Evolutionary conservation across 2,113 vertebrate species (phyloP).

Genomic region (human): GRCh38 chr2:174705001-174705500

Average conservation of each 20-base stretch:
- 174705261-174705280: background rate
- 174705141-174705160: background rate
- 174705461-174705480: background rate
- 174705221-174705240: background rate
- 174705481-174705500: background rate
- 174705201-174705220: background rate
- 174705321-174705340: background rate
- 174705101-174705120: background rate
- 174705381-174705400: background rate
- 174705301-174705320: background rate
- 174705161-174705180: background rate
- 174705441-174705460: background rate
- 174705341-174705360: background rate
- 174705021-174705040: background rate
- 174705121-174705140: background rate
- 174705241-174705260: background rate
- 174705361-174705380: background rate
- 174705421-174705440: background rate
- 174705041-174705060: background rate
- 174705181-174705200: background rate
- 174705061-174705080: background rate
- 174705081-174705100: background rate
- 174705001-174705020: background rate
- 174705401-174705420: background rate
- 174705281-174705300: background rate